Conservation (phyloP, 2,113 vertebrate genomes). For the Oostethus manadensis region DNA sequence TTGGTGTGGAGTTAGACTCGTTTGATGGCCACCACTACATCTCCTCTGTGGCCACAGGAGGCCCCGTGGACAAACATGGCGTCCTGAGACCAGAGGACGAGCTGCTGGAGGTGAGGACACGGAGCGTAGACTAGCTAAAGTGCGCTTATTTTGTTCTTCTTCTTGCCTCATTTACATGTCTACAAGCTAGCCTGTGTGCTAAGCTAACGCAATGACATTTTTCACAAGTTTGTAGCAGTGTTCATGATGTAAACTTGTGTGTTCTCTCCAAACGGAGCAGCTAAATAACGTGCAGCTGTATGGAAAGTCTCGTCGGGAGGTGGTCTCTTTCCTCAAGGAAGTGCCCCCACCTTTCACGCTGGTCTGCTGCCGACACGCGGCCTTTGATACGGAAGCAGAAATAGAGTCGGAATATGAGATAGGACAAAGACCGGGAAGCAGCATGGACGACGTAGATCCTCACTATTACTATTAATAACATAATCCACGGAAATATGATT, state of each 20-base stretch:
- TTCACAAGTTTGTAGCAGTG: background rate
- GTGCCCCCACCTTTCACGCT: slow-evolving; percentile 89
- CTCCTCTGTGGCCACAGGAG: slow-evolving; percentile 84
- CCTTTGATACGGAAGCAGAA: slow-evolving; percentile 53
- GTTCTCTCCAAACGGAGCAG: slow-evolving; percentile 51
- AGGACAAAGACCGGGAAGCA: background rate
- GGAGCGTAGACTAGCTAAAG: no score
- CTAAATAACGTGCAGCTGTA: slow-evolving; percentile 86
- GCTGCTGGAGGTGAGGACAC: slow-evolving; percentile 65
- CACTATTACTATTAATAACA: background rate
- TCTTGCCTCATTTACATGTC: no score
- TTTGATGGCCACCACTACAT: slow-evolving; percentile 96
- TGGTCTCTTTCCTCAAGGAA: slow-evolving; percentile 86
- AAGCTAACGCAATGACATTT: no score
- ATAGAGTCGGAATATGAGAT: slow-evolving; percentile 14
- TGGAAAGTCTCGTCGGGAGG: slow-evolving; percentile 86
- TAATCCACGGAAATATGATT: background rate
- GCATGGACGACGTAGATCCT: slow-evolving; percentile 56
- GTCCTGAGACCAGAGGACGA: slow-evolving; percentile 87
- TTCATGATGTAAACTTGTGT: background rate
- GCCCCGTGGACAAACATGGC: slow-evolving; percentile 77
- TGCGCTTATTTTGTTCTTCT: no score
- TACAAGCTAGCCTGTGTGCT: no score
- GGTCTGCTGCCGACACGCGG: slow-evolving; percentile 85
- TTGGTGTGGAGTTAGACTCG: slow-evolving; percentile 91